Evolutionary conservation across 2,888 invertebrate genomes (phyloP).

Genomic region (Calliphora vomitoria): DNA sequence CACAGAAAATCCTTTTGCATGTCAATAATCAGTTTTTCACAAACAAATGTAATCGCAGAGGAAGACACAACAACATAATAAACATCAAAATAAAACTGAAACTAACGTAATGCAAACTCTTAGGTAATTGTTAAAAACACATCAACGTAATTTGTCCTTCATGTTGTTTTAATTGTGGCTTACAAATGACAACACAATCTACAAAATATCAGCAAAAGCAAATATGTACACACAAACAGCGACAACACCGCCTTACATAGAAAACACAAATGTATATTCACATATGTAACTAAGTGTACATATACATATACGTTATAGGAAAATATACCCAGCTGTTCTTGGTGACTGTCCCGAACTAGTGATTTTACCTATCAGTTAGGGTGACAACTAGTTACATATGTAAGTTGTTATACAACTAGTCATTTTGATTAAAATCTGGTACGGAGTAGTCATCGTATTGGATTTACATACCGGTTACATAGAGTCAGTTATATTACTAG

Average conservation of each 20-base stretch:
- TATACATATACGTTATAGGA: neutral
- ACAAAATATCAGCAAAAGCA: slow-evolving; percentile 13
- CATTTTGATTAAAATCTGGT: no score
- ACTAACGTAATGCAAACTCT: slow-evolving; percentile 28
- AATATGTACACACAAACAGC: slow-evolving; percentile 8
- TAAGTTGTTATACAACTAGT: no score
- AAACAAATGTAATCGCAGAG: slow-evolving; percentile 17
- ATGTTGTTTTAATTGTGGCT: slow-evolving; percentile 65
- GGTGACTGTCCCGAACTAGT: no score
- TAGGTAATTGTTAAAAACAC: slow-evolving; percentile 44
- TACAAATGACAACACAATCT: slow-evolving; percentile 63
- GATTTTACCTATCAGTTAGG: no score
- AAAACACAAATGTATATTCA: neutral
- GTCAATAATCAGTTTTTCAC: slow-evolving; percentile 43
- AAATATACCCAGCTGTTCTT: no score
- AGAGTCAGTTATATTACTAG: no score
- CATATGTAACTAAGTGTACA: neutral
- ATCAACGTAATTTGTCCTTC: slow-evolving; percentile 44
- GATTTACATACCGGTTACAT: no score
- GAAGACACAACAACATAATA: neutral
- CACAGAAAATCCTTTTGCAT: slow-evolving; percentile 51
- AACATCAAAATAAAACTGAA: slow-evolving; percentile 5
- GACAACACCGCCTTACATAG: slow-evolving; percentile 9
- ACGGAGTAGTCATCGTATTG: no score
- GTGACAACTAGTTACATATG: no score